Evolutionary conservation across 2,888 invertebrate genomes (phyloP), one percentile per base, ranked within the genome.

Genomic region (Tenthredo notha): DNA sequence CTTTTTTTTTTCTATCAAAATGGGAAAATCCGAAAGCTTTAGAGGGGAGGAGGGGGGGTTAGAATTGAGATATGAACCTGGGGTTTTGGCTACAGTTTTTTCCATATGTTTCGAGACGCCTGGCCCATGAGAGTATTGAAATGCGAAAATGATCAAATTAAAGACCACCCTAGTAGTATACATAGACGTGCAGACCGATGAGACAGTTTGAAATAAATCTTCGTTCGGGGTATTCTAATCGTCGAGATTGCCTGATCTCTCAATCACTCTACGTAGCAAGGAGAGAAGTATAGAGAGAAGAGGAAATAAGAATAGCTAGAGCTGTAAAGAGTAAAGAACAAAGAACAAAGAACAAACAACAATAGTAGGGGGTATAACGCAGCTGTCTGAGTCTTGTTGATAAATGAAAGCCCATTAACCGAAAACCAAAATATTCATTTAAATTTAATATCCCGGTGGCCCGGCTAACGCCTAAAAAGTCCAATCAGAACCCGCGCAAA

Each of bases 381-480:
- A 54, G 54, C 84, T 84, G 74, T 72, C 75, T 72, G 72, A 58
- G 37, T 33, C 40, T 74, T 37, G 58, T 58, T 85, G 85, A 85
- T 84, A 84, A 84, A 85, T 84, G 84, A 58, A 75, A 47, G 84
- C 84, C 75, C 85, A 84, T 84, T 83, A 85, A 84, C 70, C 43
- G 43, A 70, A 83, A 85, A 84, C 74, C 74, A 65, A 84, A 85
- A 85, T 85, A 84, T 85, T 83, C 83, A 85, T 85, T 85, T 75
- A 72, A 84, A 85, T 85, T 85, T 85, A 83, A 75, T 84, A 84
- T 85, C 83, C 84, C 72, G 83, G 37, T n/a, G 70, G 58, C 29
- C 72, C 50, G 54, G 54, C 40, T 50, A 74, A 84, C 85, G 85
- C 83, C 74, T 74, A 84, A 85, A 85, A 85, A 85, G 72, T 84